Evolutionary conservation across 2,113 vertebrate species (phyloP), one percentile per base, ranked within the genome.

Genomic region (Synchiropus splendidus): DNA sequence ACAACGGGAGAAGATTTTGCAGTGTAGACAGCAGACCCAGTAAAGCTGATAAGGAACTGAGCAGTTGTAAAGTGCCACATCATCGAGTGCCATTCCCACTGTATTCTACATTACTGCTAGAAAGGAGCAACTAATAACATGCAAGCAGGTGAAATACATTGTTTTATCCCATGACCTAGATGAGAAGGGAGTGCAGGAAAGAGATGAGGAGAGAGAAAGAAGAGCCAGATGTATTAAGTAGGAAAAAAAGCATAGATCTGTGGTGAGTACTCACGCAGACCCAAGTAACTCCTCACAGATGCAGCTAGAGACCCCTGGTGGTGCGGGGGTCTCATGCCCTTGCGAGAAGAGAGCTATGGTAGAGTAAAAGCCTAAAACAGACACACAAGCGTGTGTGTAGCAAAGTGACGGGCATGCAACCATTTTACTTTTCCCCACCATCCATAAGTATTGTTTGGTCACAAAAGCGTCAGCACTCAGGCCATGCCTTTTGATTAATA

Each of bases 201-300:
- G 50, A 58, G 8, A 57, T 18, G 17, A 2, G 17, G 12, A 58
- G 36, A 48, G 34, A 58, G 49, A 49, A 12, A 65, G 46, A 59
- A 58, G 40, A 74, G 49, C 63, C 40, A 78, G 40, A 50, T 44
- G 50, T 40, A 27, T 27, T 27, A 27, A 27, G 21, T 27, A 27
- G 21, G 21, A 40, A 16, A 57, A 55, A 45, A 72, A 55, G 52
- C 65, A 76, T 48, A 74, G 70, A 62, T 84, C 90, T 89, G 88
- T 89, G 89, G 87, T 87, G 88, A 94, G 91, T 93, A 93, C 92
- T 96, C 92, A 93, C 89, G 89, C 88, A 87, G 65, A 74, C 87
- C 89, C 87, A 89, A 97, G 89, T 90, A 89, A 92, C 91, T 92
- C 90, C 89, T 93, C 89, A 94, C 91, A 93, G 88, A 89, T 92